A percentile compares a stretch with the other conserved stretches of the same genome.
phyloP scores from a whole-genome alignment of 2,113 vertebrate species.

The Clarias gariepinus region DNA sequence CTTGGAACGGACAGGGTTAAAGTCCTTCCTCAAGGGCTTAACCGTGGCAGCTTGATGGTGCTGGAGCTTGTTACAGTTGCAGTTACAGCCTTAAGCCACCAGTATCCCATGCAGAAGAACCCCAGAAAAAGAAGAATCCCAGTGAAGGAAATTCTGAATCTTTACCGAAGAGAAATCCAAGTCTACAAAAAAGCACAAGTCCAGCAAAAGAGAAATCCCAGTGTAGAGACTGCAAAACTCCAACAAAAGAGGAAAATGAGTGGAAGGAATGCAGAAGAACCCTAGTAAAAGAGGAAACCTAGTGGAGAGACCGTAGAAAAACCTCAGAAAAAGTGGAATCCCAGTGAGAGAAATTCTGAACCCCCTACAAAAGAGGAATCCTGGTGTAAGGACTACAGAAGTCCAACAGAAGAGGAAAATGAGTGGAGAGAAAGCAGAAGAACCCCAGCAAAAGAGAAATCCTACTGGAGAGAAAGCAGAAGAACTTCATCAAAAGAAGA shows the following conservation, averaged over 20 bases:
- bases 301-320: neutral
- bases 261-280: neutral
- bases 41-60: too few species aligned
- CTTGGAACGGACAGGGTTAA: too few species aligned
- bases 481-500: neutral
- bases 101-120: neutral
- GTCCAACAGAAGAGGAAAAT: neutral
- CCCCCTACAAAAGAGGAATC: neutral
- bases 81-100: too few species aligned
- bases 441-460: neutral
- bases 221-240: neutral
- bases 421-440: neutral
- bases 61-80: too few species aligned
- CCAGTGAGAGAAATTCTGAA: neutral
- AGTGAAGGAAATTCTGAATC: neutral
- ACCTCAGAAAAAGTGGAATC: neutral
- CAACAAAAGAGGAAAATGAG: neutral
- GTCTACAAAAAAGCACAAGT: too few species aligned
- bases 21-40: too few species aligned
- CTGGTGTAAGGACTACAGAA: neutral
- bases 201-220: neutral
- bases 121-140: neutral
- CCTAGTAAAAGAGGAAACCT: neutral
- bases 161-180: neutral
- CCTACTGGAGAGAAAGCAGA: neutral